Base-by-base conservation (phyloP, 2,113 vertebrate species). In the Centropristis striata region DNA sequence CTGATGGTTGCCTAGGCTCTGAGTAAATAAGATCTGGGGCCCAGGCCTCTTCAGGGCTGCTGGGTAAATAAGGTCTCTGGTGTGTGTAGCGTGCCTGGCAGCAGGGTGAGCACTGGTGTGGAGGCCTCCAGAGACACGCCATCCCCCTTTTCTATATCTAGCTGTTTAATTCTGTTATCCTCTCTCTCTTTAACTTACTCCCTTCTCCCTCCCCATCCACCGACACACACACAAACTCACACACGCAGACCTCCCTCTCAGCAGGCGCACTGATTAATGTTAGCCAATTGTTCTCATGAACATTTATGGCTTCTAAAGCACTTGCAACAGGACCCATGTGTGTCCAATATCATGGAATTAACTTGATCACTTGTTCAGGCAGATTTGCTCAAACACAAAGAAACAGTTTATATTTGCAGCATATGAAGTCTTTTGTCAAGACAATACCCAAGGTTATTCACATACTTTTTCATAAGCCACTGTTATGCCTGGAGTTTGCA, bases 11-110 rank as follows among this genome's bases (percentile, higher is more conserved):
- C 86, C 83, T 77, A 81, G 86, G 77, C 90, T 91, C 84, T 85
- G 92, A 91, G 92, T 93, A 94, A 94, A 94, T 93, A 95, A 90
- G 89, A 94, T 94, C 88, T 88, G 88, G 87, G 87, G 92, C 88
- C 80, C 81, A 75, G 74, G 85, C 81, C 88, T 93, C 89, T 86
- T 84, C 59, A 61, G 90, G 91, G 91, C 92, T 92, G 85, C 88
- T 94, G 94, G 92, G 93, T 93, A 94, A 95, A 95, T 92, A 93
- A 89, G 92, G 91, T 94, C 94, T 94, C 94, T 94, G 86, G 92
- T 94, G 94, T 94, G 91, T 71, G 77, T 67, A 86, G 84, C 47
- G 75, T 94, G 93, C 90, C 94, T 90, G 84, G 92, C 87, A 93
- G 95, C 93, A 83, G 88, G 90, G 91, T 92, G 92, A 92, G 84